phyloP scores from a whole-genome alignment of 2,888 invertebrate genomes.

The Microplitis deprimator region DNA sequence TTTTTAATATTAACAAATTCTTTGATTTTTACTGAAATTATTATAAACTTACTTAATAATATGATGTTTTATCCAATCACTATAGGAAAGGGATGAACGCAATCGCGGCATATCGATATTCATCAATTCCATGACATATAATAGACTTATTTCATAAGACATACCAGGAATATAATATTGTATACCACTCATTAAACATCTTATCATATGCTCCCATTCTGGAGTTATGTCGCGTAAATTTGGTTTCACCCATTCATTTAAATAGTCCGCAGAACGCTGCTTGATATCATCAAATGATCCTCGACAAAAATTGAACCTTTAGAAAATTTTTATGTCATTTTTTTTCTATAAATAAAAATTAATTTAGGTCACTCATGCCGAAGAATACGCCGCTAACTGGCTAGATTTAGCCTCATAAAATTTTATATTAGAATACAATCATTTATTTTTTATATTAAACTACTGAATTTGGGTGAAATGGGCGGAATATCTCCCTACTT shows the following conservation, averaged over 20 bases:
- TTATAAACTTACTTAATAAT: constrained; percentile 51
- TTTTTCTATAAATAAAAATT: not conserved
- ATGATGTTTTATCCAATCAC: constrained; percentile 49
- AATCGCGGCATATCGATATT: constrained; percentile 58
- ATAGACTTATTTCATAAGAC: constrained; percentile 58
- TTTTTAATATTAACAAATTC: too few species aligned
- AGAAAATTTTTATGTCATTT: constrained; percentile 14
- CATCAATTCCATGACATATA: constrained; percentile 62
- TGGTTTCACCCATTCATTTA: constrained; percentile 64
- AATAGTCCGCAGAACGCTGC: constrained; percentile 57
- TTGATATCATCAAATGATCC: constrained; percentile 64
- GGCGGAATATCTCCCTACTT: too few species aligned
- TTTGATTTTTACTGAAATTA: not conserved
- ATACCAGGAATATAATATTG: constrained; percentile 59
- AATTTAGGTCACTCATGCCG: not conserved
- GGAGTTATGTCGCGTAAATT: constrained; percentile 60
- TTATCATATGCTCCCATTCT: constrained; percentile 71
- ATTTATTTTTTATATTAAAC: too few species aligned
- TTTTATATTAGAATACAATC: too few species aligned
- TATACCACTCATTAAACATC: constrained; percentile 65
- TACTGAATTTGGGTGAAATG: too few species aligned
- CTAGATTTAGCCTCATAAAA: not conserved
- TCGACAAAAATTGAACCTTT: constrained; percentile 68
- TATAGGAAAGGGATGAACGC: constrained; percentile 52
- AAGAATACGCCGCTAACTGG: too few species aligned